These are phyloP conservation scores for Drosophila kepulauana DNA, from an alignment of 1,140 invertebrate genomes.

Conservation along the genomic window DNA sequence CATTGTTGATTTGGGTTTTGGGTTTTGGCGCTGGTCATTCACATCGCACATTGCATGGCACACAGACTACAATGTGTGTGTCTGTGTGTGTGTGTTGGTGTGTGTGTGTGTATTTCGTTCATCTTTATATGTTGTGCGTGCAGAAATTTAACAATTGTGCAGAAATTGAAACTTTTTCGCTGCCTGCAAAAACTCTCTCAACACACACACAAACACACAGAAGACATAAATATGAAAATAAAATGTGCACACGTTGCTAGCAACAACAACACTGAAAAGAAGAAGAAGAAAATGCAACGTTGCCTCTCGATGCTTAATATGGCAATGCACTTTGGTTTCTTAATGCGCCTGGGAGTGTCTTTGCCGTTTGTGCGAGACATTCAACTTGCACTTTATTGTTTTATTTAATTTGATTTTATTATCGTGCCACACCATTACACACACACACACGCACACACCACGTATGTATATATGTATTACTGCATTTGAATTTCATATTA, in stretches of 20 bases:
- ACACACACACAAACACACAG: constrained; percentile 21
- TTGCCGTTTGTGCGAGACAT: constrained; percentile 20
- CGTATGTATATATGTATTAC: no score
- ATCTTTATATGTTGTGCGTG: constrained; percentile 79
- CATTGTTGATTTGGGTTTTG: constrained; percentile 5
- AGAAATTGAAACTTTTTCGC: constrained; percentile 74
- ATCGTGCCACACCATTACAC: not conserved
- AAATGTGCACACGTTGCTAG: constrained; percentile 70
- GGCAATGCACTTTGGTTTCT: constrained; percentile 68
- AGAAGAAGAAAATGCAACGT: no score
- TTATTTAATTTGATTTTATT: constrained; percentile 32
- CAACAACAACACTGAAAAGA: not conserved
- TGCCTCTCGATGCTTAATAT: constrained; percentile 59
- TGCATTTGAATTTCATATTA: no score
- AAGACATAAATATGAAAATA: constrained; percentile 68
- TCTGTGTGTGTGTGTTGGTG: constrained; percentile 20
- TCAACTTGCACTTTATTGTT: constrained; percentile 40
- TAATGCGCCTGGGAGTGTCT: constrained; percentile 45
- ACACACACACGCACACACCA: not conserved
- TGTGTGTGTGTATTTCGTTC: constrained; percentile 45
- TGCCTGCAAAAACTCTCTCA: not conserved
- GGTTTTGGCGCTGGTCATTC: constrained; percentile 64
- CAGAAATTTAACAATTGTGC: constrained; percentile 79
- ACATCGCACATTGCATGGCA: constrained; percentile 57
- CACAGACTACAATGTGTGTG: not conserved